Conservation (phyloP, 1,140 invertebrate species). For the Neodiprion fabricii region DNA sequence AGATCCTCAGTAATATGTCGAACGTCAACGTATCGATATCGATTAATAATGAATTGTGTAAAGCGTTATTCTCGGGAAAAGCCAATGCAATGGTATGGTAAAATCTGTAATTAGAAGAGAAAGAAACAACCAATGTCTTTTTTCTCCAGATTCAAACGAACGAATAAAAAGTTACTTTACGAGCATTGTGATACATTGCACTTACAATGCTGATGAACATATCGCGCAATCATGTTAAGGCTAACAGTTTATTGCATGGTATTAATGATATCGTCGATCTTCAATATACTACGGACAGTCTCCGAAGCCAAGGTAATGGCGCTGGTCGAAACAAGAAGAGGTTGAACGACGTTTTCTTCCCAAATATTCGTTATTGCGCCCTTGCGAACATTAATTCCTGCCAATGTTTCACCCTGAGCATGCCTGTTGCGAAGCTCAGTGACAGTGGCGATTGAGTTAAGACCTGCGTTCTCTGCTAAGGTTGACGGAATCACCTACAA, state of each 20-base stretch:
- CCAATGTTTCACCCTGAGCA: conserved; percentile 79
- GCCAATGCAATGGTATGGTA: background rate
- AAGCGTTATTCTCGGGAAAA: background rate
- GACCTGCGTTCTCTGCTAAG: conserved; percentile 98
- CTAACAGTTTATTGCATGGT: conserved; percentile 46
- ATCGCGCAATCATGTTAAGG: background rate
- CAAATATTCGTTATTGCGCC: conserved; percentile 96
- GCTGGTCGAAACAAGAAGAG: conserved; percentile 92
- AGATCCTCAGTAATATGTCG: background rate
- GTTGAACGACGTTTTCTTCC: conserved; percentile 98
- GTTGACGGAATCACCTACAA: conserved; percentile 85
- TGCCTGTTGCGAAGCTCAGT: conserved; percentile 96
- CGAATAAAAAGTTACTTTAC: no score
- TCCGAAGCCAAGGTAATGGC: conserved; percentile 95
- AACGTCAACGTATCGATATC: background rate
- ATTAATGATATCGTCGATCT: conserved; percentile 98
- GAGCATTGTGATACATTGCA: no score
- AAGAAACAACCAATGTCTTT: background rate
- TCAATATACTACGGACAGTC: conserved; percentile 96
- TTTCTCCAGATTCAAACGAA: background rate
- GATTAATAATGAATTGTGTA: background rate
- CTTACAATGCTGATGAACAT: conserved; percentile 3
- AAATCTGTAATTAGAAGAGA: background rate
- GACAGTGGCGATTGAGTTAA: conserved; percentile 97
- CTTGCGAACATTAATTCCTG: conserved; percentile 97